These are phyloP conservation scores for Batillaria attramentaria DNA, from an alignment of 1,140 invertebrate species.

Conservation along the genomic window DNA sequence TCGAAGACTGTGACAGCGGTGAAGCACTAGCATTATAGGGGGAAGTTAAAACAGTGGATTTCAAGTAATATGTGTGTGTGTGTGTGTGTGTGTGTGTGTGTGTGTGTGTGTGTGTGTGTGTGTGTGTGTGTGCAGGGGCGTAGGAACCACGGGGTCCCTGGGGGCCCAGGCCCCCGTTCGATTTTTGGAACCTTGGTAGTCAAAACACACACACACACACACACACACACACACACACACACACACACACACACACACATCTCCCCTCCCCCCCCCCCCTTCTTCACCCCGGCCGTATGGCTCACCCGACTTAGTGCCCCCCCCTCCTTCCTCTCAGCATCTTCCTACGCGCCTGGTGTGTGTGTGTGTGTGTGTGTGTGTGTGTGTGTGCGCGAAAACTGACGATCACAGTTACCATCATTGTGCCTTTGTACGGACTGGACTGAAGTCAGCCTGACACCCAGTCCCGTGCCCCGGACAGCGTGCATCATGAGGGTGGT, in stretches of 20 bases:
- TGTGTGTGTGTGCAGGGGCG: neutral
- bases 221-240: no score
- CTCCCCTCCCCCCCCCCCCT: no score
- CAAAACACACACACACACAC: no score
- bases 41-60: neutral
- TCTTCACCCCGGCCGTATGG: no score
- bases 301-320: no score
- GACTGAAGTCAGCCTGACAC: neutral
- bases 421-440: neutral
- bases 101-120: neutral
- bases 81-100: neutral
- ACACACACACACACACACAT: no score
- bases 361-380: slow-evolving; percentile 9
- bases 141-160: neutral
- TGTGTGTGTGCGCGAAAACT: neutral
- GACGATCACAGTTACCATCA: neutral
- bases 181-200: no score
- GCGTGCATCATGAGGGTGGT: neutral
- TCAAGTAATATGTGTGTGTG: neutral
- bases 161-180: no score
- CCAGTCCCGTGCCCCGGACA: neutral
- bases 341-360: no score
- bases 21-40: neutral
- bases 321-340: no score
- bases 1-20: neutral